Percentiles rank a stretch among this genome's conserved stretches.
Evolutionary conservation across 2,888 invertebrate genomes (phyloP).

Genomic region (Gryllus longicercus): DNA sequence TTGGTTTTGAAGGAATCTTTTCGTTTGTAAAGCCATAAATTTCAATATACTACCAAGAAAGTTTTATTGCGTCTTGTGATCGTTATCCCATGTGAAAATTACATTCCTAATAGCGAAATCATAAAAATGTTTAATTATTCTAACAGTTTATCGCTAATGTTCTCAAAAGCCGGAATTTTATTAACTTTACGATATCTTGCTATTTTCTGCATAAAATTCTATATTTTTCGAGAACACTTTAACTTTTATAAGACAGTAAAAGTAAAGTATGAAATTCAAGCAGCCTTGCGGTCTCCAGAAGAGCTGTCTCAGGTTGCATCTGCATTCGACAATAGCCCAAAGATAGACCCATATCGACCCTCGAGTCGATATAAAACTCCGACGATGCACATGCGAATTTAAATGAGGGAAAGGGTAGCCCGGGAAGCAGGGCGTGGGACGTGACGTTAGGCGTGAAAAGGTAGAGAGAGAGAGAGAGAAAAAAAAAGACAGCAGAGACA

Average conservation of each 20-base stretch:
- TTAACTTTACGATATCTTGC: not conserved
- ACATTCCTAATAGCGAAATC: too few species aligned
- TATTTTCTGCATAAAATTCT: not conserved
- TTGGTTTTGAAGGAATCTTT: too few species aligned
- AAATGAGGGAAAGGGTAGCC: not conserved
- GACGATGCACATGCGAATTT: conserved; percentile 6
- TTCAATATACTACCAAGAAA: too few species aligned
- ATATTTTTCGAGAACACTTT: not conserved
- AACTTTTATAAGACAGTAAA: not conserved
- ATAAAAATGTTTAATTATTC: not conserved
- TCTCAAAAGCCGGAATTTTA: not conserved
- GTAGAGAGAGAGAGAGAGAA: too few species aligned
- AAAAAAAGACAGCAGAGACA: too few species aligned
- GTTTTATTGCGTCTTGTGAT: too few species aligned
- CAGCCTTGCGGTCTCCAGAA: not conserved
- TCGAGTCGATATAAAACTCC: not conserved
- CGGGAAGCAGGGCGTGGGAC: not conserved
- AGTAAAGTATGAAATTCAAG: conserved; percentile 17
- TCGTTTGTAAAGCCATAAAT: too few species aligned
- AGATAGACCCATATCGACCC: not conserved
- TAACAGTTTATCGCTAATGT: conserved; percentile 1
- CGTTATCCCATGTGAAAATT: too few species aligned
- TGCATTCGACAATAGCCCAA: not conserved
- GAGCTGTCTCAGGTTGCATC: not conserved
- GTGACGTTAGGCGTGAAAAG: too few species aligned